Percentiles rank a stretch among this genome's conserved stretches.
These are phyloP conservation scores for Diaphora mendica DNA, from an alignment of 2,888 invertebrate genomes.

Conservation along the genomic window DNA sequence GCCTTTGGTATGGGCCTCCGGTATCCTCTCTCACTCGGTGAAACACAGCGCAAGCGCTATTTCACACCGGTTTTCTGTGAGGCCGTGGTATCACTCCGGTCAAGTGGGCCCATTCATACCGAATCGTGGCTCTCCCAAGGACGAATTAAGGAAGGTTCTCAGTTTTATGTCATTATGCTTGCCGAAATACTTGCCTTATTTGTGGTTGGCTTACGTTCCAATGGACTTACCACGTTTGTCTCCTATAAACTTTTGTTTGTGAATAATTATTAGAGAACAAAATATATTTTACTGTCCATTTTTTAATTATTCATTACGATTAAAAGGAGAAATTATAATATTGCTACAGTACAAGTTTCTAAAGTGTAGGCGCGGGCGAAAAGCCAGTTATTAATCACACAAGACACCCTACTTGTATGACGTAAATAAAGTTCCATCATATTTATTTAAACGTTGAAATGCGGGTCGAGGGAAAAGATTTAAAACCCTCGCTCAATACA, in stretches of 20 bases:
- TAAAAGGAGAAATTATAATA: background rate
- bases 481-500: slow-evolving; percentile 57
- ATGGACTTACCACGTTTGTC: background rate
- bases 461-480: slow-evolving; percentile 54
- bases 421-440: background rate
- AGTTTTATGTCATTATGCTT: background rate
- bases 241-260: no score
- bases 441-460: slow-evolving; percentile 24
- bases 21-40: no score
- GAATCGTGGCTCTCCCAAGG: no score
- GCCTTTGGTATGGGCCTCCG: no score
- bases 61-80: no score
- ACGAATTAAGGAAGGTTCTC: background rate
- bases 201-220: background rate
- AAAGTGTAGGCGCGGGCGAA: background rate
- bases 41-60: no score
- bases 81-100: no score
- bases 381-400: background rate
- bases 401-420: background rate
- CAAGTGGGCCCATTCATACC: no score
- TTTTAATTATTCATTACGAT: background rate
- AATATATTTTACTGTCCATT: no score
- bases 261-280: no score
- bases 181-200: background rate
- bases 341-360: background rate